Conservation (phyloP, 2,888 invertebrate genomes). For the Callinectes sapidus region DNA sequence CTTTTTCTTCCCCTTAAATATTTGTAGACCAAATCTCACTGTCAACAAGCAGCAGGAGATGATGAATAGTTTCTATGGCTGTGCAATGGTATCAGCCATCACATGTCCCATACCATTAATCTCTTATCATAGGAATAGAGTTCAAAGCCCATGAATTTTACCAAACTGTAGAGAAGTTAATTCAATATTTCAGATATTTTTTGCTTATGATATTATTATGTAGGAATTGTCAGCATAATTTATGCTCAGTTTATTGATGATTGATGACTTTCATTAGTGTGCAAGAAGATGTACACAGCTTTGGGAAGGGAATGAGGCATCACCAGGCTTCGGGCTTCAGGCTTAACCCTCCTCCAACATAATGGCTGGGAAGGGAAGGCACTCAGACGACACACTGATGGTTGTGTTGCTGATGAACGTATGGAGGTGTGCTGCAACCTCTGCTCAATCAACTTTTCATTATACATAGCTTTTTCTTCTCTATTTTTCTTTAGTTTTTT, state of each 20-base stretch:
- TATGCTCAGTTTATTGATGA: not conserved
- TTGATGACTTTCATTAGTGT: not conserved
- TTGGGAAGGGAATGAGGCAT: not conserved
- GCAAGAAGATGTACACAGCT: not conserved
- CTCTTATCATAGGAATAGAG: not conserved
- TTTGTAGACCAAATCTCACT: not conserved
- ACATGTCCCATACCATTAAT: not conserved
- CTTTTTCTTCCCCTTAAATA: not conserved
- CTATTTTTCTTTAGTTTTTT: not conserved
- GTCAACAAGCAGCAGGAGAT: not conserved
- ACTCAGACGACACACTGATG: not conserved
- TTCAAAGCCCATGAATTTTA: not conserved
- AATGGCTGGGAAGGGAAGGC: conserved; percentile 12
- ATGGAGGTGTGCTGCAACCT: not conserved
- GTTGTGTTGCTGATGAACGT: not conserved
- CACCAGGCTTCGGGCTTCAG: conserved; percentile 10
- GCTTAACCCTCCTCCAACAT: not conserved
- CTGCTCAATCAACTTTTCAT: not conserved
- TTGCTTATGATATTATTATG: not conserved
- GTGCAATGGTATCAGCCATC: conserved; percentile 7
- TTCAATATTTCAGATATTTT: not conserved
- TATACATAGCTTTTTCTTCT: not conserved
- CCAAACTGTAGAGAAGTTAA: not conserved
- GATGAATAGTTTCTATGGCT: not conserved
- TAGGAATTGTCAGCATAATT: not conserved